Evolutionary conservation across 2,888 invertebrate species (phyloP), one percentile per base, ranked within the genome.

Genomic region (Eupithecia insigniata): DNA sequence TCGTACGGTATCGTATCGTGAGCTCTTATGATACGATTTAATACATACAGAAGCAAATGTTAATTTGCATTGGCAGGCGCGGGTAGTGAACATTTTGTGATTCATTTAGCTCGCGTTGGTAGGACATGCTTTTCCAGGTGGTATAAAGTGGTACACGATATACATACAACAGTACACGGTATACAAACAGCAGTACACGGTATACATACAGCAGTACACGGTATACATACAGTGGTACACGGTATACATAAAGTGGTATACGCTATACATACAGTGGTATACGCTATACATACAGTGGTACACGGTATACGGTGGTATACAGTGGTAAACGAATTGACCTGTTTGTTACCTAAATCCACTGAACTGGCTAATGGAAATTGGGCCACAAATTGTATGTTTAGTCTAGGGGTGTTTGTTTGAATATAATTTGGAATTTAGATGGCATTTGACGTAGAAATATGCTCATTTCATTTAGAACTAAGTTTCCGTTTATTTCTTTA

Each of bases 1-100:
- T 39, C 39, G 46, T 46, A 46, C 46, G 6, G n/a, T n/a, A 46
- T 46, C 46, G 46, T n/a, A n/a, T 46, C 46, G 46, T 46, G 55
- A 55, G 14, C n/a, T 51, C 26, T 51, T 51, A 12, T 26, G 55
- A 26, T 14, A 55, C 55, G 26, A 55, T 55, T 51, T 22, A 22
- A 22, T 51, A 6, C 10, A 22, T 22, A 51, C 12, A 51, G 55
- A 55, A 12, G 12, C 26, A 26, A 55, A 26, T 26, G 55, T 55
- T 55, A 22, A 22, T 51, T 14, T 55, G 26, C 55, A 12, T 1
- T 55, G 12, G 22, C 55, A 14, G 51, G 22, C 3, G 22, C 12
- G 51, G 55, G 5, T 26, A 14, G 12, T 55, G 55, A 22, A 55
- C 12, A 55, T 14, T 26, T 55, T 26, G 55, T 55, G 14, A 55